A percentile compares a stretch with the other conserved stretches of the same genome.
Conservation (phyloP, 2,797 vertebrate genomes). For the Erethizon dorsatum region DNA sequence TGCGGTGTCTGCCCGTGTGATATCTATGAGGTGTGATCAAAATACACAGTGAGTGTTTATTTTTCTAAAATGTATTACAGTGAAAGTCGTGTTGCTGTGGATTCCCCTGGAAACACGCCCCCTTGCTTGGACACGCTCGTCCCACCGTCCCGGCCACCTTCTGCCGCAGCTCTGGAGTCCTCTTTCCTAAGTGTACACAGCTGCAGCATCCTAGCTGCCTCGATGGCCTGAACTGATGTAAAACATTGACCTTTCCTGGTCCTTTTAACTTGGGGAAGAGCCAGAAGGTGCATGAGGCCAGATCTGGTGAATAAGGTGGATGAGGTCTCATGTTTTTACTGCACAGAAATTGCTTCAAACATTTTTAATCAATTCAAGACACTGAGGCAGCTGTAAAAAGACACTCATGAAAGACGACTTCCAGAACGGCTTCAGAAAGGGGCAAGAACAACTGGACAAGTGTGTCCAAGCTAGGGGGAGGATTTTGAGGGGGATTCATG, state of each 20-base stretch:
- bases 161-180: not conserved
- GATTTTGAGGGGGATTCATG: not conserved
- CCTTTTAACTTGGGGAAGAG: not conserved
- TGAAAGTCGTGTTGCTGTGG: not conserved
- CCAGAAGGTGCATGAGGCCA: not conserved
- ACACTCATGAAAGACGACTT: not conserved
- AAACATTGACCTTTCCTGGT: not conserved
- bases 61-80: too few species aligned
- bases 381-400: not conserved
- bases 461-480: not conserved
- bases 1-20: not conserved
- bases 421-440: not conserved
- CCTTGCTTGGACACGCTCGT: not conserved
- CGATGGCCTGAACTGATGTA: fast-evolving
- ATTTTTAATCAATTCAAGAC: not conserved
- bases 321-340: not conserved
- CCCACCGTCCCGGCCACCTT: not conserved
- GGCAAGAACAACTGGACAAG: not conserved
- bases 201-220: not conserved
- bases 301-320: not conserved
- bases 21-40: not conserved
- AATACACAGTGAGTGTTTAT: not conserved
- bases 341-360: not conserved
- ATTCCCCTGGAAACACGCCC: not conserved
- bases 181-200: not conserved